Conservation (phyloP, 1,140 invertebrate genomes). For the Aplysia californica region DNA sequence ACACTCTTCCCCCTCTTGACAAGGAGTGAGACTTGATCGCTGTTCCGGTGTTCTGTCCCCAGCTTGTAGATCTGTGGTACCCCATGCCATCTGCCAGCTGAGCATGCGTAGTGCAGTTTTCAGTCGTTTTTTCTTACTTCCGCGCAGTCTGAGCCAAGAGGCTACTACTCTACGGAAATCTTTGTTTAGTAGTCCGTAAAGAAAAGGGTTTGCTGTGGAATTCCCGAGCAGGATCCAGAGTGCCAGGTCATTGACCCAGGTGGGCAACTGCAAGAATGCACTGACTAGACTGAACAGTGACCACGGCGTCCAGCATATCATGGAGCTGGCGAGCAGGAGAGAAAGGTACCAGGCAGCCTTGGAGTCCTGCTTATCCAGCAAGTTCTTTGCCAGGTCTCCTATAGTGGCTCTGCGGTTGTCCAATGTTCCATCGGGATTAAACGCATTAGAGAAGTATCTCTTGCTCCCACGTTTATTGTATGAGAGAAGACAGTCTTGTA, state of each 20-base stretch:
- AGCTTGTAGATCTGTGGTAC: slow-evolving; percentile 4
- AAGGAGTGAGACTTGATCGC: slow-evolving; percentile 16
- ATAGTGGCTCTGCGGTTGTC: slow-evolving; percentile 30
- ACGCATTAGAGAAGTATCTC: slow-evolving; percentile 5
- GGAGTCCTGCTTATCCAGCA: slow-evolving; percentile 52
- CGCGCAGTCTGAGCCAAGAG: slow-evolving; percentile 41
- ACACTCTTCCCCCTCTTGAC: slow-evolving; percentile 23
- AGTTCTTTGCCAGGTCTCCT: slow-evolving; percentile 52
- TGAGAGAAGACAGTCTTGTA: slow-evolving; percentile 32
- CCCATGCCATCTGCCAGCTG: slow-evolving; percentile 37
- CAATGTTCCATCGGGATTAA: neutral
- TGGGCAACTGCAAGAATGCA: neutral
- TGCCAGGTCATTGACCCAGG: slow-evolving; percentile 27
- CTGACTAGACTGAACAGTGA: slow-evolving; percentile 39
- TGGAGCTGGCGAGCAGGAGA: slow-evolving; percentile 42
- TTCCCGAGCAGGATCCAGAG: slow-evolving; percentile 49
- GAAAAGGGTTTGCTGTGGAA: slow-evolving; percentile 54
- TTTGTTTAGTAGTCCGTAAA: slow-evolving; percentile 53
- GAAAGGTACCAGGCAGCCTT: slow-evolving; percentile 51
- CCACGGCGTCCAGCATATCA: slow-evolving; percentile 54
- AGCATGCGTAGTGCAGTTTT: slow-evolving; percentile 39
- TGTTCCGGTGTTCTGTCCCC: slow-evolving; percentile 6
- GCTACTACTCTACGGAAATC: slow-evolving; percentile 49
- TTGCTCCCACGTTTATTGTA: slow-evolving; percentile 12
- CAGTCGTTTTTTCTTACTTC: slow-evolving; percentile 38